Evolutionary conservation across 2,888 invertebrate genomes (phyloP).

Genomic region (Chaetoderma sp.): DNA sequence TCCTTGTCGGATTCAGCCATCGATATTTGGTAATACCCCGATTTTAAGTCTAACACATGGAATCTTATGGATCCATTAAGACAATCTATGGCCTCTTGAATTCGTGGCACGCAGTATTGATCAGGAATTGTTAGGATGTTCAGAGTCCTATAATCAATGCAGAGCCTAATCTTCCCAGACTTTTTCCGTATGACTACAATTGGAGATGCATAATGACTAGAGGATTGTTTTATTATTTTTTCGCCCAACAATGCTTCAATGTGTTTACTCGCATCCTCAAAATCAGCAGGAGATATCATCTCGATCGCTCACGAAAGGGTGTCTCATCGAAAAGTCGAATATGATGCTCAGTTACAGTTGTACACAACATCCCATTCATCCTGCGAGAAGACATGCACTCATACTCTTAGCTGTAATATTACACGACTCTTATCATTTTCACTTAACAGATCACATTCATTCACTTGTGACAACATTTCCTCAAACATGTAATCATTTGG

Average conservation of each 20-base stretch:
- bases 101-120: neutral
- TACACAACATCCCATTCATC: no score
- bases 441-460: no score
- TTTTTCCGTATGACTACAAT: conserved; percentile 1
- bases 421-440: no score
- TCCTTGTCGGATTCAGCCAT: neutral
- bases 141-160: neutral
- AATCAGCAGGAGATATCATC: neutral
- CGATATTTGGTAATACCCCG: neutral
- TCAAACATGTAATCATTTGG: no score
- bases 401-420: no score
- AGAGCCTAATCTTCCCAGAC: neutral
- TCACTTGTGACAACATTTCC: no score
- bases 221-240: neutral
- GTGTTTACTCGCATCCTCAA: neutral
- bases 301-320: neutral
- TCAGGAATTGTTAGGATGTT: neutral
- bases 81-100: conserved; percentile 5
- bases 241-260: neutral
- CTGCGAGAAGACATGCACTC: no score
- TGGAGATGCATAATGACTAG: conserved; percentile 3
- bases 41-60: neutral
- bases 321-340: neutral
- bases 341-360: neutral
- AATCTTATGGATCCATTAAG: neutral